Base-by-base conservation (phyloP, 2,113 vertebrate genomes). In the Lophius piscatorius region DNA sequence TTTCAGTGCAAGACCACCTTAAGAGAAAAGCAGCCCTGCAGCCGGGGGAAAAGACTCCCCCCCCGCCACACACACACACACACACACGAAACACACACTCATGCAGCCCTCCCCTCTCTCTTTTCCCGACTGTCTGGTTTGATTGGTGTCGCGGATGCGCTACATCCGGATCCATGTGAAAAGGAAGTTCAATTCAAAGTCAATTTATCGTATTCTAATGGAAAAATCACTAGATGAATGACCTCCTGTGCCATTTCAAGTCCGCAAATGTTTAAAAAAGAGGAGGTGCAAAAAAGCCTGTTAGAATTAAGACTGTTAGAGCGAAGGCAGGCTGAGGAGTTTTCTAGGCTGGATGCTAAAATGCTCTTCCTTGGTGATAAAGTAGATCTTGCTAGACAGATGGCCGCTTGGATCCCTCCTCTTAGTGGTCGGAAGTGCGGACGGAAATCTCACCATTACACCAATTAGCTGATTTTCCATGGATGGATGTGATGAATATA, bases 191-290 rank as follows among this genome's bases (percentile, higher is more conserved):
- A 84, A 69, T 85, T 78, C 89, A 85, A 87, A 88, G 89, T 90
- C 87, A 92, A 88, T 91, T 78, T 87, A 87, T 89, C 83, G 88
- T 23, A 84, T 92, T 92, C 83, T 89, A 57, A 91, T 89, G 90
- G 88, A 90, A 90, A 88, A 84, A 86, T 88, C 87, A 86, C 85
- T 86, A 74, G 85, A 64, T 63, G 79, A 70, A 64, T 79, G 87
- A 85, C 78, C 83, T 73, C 49, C 62, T 21, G 68, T 24, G 59
- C 14, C 74, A 76, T 54, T 67, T 57, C 48, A 65, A 80, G 70
- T 80, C 70, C 74, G 51, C 46, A 58, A 12, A 72, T 45, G 76
- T 36, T 42, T 41, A 2, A 4, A 36, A 67, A 50, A 38, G 35
- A 50, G 14, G 0, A n/a, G 2, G 35, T 3, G 29, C 9, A 20